Base-by-base conservation (phyloP, 2,888 invertebrate genomes). In the Dendrolimus pini region DNA sequence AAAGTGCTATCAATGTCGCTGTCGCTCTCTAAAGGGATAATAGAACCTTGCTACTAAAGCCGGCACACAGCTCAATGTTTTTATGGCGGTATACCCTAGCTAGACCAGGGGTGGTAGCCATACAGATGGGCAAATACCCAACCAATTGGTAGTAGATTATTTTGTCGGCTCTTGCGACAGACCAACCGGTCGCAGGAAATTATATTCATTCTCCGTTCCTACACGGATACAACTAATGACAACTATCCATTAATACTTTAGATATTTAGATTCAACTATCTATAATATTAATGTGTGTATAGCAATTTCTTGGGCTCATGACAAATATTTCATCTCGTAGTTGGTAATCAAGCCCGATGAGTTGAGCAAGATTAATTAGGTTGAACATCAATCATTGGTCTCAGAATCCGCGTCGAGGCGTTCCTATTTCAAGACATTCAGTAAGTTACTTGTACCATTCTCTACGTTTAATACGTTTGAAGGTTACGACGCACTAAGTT, bases 281-380 rank as follows among this genome's bases (percentile, higher is more conserved):
- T 12, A 47, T 0, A 47, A 10, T 47, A 47, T 47, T 47, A 47
- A 47, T 47, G 47, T 47, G 0, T 2, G 47, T 47, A 47, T 10
- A 8, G 8, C 9, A 54, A 10, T 30, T 30, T 30, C 30, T 7
- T 12, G 7, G 54, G 55, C 12, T 41, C 41, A 55, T 65, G 74
- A 75, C 74, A 73, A 74, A 75, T 70, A 73, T 69, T 72, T 67
- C 62, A 60, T 67, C 66, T 65, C 59, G 66, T 56, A 62, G 61
- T 63, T 63, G 65, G 59, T 80, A 84, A 85, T 86, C 82, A 83
- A 82, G 78, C 68, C 70, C 68, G 74, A 60, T 59, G 59, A 59
- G 60, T 80, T 84, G 84, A 86, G 78, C 72, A 86, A 86, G 87
- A 88, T 88, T 87, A 87, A 88, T 88, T 86, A 86, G 83, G 75